Base-by-base conservation (phyloP, 2,797 vertebrate species). In the Microhierax caerulescens region DNA sequence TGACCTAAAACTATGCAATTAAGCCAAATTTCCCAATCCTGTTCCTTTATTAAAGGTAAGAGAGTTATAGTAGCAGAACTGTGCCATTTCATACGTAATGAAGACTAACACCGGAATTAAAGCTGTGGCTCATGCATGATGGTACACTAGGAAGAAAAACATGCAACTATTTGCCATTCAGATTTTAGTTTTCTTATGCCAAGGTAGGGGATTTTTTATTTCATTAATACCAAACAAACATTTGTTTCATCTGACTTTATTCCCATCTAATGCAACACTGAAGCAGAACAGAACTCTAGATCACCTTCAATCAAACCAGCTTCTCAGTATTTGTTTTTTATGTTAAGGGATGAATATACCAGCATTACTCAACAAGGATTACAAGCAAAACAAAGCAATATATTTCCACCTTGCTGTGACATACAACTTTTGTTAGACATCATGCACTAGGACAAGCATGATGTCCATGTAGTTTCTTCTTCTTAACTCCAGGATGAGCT, bases 231-330 rank as follows among this genome's bases (percentile, higher is more conserved):
- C 11, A 36, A 93, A 56, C 28, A 94, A 95, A 79, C 39, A 85
- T 80, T 88, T 79, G 36, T 87, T 94, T 95, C 74, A 67, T 80
- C 28, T 89, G 84, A 74, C 53, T 93, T 81, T 90, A 61, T 56
- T 93, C 59, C 24, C 67, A 90, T 53, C 51, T 56, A 87, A 34
- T 54, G 47, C 34, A 79, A 95, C 76, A 90, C 30, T 90, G 82
- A 94, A 94, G 85, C 93, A 93, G 76, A 93, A 95, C 59, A 93
- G 59, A 90, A 81, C 70, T 72, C 37, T 77, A 34, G 43, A 96
- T 73, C 56, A 76, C 36, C 45, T 76, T 93, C 76, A 89, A 7
- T 61, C 59, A 88, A 91, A 64, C 8, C 25, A 81, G 36, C 43
- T 76, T 92, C 72, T 78, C 61, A 53, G 25, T 76, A 88, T 63